Conservation (phyloP, 2,888 invertebrate genomes). For the Megaustenia siamemsis region DNA sequence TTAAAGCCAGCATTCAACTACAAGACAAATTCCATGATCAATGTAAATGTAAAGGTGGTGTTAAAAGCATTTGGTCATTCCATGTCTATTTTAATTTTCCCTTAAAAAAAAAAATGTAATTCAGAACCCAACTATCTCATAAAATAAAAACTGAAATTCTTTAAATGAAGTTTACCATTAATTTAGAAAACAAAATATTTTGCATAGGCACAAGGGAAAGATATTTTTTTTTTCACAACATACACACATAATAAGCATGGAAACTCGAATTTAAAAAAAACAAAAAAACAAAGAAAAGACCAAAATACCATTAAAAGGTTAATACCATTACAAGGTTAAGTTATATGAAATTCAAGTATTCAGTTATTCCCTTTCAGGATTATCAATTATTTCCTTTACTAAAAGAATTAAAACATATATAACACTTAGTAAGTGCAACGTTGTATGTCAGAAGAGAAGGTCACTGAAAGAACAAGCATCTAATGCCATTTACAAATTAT, state of each 20-base stretch:
- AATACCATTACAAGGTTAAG: neutral
- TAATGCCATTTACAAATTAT: neutral
- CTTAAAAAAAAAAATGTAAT: no score
- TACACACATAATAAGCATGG: neutral
- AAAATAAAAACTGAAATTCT: no score
- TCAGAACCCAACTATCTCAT: no score
- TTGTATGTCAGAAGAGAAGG: neutral
- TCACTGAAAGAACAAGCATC: neutral
- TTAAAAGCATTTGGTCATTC: no score
- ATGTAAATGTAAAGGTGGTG: no score
- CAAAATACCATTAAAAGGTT: neutral
- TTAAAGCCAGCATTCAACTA: no score
- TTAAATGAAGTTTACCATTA: neutral
- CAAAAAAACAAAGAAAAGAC: neutral
- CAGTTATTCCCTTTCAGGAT: neutral
- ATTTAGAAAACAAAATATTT: neutral
- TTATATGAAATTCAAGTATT: neutral
- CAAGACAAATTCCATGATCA: no score
- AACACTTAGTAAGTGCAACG: neutral
- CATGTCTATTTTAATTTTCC: no score
- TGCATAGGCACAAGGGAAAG: constrained; percentile 8
- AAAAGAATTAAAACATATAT: neutral
- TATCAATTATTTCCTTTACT: neutral
- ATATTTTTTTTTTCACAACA: neutral
- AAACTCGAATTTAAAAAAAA: neutral